phyloP scores from a whole-genome alignment of 2,888 invertebrate species.

The Pristionchus arcanus region DNA sequence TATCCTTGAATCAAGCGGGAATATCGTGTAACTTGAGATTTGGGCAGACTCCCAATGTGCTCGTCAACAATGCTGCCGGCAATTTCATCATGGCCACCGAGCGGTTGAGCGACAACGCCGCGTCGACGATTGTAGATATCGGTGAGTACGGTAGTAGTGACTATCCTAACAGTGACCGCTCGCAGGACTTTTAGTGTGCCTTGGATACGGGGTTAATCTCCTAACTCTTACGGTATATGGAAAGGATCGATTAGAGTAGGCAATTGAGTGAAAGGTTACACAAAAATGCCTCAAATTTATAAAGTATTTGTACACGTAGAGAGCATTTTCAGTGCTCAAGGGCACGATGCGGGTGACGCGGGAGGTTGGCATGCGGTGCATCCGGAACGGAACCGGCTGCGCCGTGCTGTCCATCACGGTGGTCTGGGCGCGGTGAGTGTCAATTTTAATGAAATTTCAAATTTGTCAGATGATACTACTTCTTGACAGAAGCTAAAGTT shows the following conservation, averaged over 20 bases:
- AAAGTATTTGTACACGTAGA: neutral
- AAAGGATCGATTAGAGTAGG: no score
- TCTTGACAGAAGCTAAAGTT: no score
- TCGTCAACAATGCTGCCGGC: constrained; percentile 83
- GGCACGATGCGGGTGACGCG: constrained; percentile 82
- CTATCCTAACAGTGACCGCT: no score
- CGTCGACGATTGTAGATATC: constrained; percentile 81
- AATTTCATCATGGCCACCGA: constrained; percentile 83
- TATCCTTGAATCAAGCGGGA: neutral
- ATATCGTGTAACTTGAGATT: constrained; percentile 69
- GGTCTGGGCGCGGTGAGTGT: constrained; percentile 80
- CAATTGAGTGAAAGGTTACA: no score
- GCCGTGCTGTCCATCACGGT: constrained; percentile 82
- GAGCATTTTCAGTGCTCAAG: constrained; percentile 79
- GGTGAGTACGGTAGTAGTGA: neutral
- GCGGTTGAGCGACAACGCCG: constrained; percentile 82
- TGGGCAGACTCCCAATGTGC: constrained; percentile 81
- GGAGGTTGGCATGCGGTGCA: constrained; percentile 82
- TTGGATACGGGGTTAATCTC: no score
- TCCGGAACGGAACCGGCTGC: constrained; percentile 74
- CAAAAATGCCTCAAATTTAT: no score
- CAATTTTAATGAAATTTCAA: neutral
- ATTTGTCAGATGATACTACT: no score
- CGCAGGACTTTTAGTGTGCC: no score
- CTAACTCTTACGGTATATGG: no score